phyloP scores from a whole-genome alignment of 2,797 vertebrate genomes.

The Cheirogaleus major region DNA sequence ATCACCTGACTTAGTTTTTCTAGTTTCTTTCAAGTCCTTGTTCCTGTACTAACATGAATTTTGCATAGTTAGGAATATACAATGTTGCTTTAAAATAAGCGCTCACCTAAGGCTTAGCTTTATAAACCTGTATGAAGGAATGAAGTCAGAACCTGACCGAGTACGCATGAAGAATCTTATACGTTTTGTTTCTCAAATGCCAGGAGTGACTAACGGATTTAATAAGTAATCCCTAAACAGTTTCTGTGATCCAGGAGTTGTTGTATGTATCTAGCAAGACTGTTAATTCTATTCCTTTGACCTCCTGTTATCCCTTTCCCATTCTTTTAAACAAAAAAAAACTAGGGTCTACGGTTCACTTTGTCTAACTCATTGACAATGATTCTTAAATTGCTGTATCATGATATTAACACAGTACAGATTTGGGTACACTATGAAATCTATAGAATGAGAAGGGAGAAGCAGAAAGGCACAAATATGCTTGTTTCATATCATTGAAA shows the following conservation, averaged over 20 bases:
- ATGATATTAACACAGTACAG: neutral
- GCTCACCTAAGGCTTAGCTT: neutral
- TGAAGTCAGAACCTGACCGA: constrained; percentile 27
- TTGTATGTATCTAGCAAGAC: neutral
- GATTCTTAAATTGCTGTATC: constrained; percentile 43
- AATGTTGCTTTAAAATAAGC: constrained; percentile 40
- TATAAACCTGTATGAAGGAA: neutral
- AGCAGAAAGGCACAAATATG: neutral
- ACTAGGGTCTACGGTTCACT: neutral
- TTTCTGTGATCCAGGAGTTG: constrained; percentile 21
- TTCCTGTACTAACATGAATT: neutral
- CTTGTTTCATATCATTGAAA: constrained; percentile 53
- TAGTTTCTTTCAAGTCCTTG: constrained; percentile 27
- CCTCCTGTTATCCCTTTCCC: neutral
- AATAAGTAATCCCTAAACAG: constrained; percentile 7
- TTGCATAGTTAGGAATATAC: constrained; percentile 2
- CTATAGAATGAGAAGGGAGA: neutral
- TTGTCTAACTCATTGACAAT: constrained; percentile 44
- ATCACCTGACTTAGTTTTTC: constrained; percentile 23
- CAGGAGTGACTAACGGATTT: neutral
- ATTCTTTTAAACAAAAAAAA: constrained; percentile 32
- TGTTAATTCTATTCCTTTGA: constrained; percentile 29
- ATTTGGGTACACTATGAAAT: constrained; percentile 25
- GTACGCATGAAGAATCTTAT: neutral
- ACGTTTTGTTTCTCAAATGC: constrained; percentile 11